Conservation (phyloP, 2,888 invertebrate species). For the Alloscopus bannaensis region DNA sequence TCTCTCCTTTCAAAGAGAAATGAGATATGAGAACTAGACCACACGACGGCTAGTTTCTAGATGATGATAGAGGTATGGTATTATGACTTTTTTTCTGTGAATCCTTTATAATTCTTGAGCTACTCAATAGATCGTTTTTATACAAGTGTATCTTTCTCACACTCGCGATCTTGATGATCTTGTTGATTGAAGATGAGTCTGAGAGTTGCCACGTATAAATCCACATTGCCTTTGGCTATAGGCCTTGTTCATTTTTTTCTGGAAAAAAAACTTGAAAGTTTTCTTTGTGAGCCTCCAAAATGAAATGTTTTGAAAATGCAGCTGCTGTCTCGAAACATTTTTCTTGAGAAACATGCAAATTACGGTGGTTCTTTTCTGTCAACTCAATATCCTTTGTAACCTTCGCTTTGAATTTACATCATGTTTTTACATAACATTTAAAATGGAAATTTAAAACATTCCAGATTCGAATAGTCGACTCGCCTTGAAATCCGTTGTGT, state of each 20-base stretch:
- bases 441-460: too few relatives aligned
- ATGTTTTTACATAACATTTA: neutral
- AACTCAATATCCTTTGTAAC: neutral
- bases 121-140: neutral
- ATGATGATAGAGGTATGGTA: neutral
- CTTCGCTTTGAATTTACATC: neutral
- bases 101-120: neutral
- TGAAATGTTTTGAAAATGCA: neutral
- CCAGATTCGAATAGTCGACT: too few relatives aligned
- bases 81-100: neutral
- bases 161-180: constrained; percentile 19
- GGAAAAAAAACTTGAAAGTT: neutral
- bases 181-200: constrained; percentile 29
- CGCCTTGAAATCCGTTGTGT: too few relatives aligned
- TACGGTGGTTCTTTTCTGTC: neutral
- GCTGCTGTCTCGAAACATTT: neutral
- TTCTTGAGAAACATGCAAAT: neutral
- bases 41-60: constrained; percentile 22
- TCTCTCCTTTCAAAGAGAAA: neutral
- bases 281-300: neutral
- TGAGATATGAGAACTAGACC: constrained; percentile 21
- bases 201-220: neutral
- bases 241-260: constrained; percentile 14
- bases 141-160: neutral
- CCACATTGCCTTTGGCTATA: constrained; percentile 22